Conservation (phyloP, 2,888 invertebrate genomes). For the Phragmatobia fuliginosa region DNA sequence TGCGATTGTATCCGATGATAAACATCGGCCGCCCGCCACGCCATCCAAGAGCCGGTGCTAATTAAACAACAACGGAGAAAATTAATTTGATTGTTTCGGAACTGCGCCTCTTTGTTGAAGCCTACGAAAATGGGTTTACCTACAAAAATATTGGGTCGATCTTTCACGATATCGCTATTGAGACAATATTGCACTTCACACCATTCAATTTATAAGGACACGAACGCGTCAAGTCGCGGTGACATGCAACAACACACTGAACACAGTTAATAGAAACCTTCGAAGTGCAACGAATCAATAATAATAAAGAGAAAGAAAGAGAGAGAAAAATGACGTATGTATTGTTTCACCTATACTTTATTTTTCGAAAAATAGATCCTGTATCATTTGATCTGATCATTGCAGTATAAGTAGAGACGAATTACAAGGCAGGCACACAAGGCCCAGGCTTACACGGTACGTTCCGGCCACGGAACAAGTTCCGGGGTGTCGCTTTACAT, state of each 20-base stretch:
- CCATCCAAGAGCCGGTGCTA: conserved; percentile 83
- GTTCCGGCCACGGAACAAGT: conserved; percentile 27
- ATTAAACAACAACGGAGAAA: conserved; percentile 86
- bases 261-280: conserved; percentile 29
- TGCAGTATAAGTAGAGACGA: background rate
- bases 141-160: conserved; percentile 73
- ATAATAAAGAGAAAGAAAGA: background rate
- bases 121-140: conserved; percentile 76
- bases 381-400: background rate
- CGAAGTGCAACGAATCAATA: background rate
- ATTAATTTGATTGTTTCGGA: conserved; percentile 86
- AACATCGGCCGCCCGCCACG: conserved; percentile 83
- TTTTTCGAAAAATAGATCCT: background rate
- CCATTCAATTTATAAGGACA: conserved; percentile 61
- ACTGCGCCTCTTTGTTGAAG: conserved; percentile 80
- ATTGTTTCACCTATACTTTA: background rate
- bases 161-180: conserved; percentile 57
- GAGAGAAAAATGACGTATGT: no score
- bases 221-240: conserved; percentile 60
- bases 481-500: conserved; percentile 63
- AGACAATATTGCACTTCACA: conserved; percentile 62
- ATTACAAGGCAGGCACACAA: conserved; percentile 27
- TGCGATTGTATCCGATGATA: conserved; percentile 85
- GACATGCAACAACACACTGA: conserved; percentile 72
- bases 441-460: conserved; percentile 28